Evolutionary conservation across 2,797 vertebrate species (phyloP).

Genomic region (Mus caroli): DNA sequence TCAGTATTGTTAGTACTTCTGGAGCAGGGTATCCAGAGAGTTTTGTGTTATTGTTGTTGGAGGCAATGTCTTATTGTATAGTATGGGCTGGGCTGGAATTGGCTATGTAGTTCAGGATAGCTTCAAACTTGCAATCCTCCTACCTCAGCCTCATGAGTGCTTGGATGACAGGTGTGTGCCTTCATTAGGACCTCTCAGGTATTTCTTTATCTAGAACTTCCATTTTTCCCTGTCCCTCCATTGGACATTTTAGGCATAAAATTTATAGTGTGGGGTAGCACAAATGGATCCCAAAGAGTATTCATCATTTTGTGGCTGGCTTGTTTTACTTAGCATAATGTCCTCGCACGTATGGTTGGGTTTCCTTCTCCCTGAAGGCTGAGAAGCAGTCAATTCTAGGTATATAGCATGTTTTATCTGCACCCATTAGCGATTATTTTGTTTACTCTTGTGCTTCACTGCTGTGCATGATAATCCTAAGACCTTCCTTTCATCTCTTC

Average conservation of each 20-base stretch:
- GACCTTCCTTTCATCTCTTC: background rate
- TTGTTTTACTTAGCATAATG: constrained; percentile 16
- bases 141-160: background rate
- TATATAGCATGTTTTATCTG: background rate
- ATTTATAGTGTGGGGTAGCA: background rate
- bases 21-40: background rate
- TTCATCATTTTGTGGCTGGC: background rate
- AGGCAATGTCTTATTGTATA: background rate
- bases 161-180: background rate
- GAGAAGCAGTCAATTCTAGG: background rate
- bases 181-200: background rate
- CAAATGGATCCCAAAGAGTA: background rate
- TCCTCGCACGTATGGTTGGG: background rate
- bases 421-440: background rate
- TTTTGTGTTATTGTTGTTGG: background rate
- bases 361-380: background rate
- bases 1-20: background rate
- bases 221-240: background rate
- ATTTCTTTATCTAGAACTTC: background rate
- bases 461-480: background rate
- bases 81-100: background rate
- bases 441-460: background rate
- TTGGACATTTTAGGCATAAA: background rate
- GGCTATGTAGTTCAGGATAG: background rate
- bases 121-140: background rate